Conservation (phyloP, 2,113 vertebrate genomes). For the Alaudala cheleensis region DNA sequence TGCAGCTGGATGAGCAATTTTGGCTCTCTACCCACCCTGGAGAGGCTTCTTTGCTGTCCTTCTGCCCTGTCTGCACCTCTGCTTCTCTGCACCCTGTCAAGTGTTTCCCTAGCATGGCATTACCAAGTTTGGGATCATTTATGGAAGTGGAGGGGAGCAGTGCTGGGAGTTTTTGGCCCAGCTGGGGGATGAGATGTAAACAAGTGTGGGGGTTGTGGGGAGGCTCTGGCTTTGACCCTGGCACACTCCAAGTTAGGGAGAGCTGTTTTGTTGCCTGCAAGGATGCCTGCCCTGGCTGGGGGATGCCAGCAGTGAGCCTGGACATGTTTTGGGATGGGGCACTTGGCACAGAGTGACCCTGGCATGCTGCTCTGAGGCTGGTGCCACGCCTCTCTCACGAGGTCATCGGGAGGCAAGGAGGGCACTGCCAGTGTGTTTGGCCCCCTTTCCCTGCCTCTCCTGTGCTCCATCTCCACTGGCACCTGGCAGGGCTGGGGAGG, state of each 20-base stretch:
- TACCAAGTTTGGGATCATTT: not conserved
- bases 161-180: not conserved
- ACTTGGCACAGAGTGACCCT: not conserved
- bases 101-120: not conserved
- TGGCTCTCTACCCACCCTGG: not conserved
- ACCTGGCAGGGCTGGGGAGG: not conserved
- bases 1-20: not conserved
- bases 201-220: fast-evolving
- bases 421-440: fast-evolving
- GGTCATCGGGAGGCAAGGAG: not conserved
- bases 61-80: fast-evolving
- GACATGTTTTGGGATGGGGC: not conserved
- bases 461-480: not conserved
- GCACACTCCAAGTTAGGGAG: not conserved
- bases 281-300: not conserved
- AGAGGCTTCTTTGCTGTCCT: not conserved
- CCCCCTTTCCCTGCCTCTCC: not conserved
- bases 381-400: fast-evolving
- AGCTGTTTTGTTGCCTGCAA: not conserved
- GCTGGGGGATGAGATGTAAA: not conserved
- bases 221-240: not conserved
- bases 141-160: not conserved
- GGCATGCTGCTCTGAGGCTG: not conserved
- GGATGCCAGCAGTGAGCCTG: not conserved
- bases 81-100: not conserved